Conservation (phyloP, 2,888 invertebrate species). For the Meghimatium bilineatum region DNA sequence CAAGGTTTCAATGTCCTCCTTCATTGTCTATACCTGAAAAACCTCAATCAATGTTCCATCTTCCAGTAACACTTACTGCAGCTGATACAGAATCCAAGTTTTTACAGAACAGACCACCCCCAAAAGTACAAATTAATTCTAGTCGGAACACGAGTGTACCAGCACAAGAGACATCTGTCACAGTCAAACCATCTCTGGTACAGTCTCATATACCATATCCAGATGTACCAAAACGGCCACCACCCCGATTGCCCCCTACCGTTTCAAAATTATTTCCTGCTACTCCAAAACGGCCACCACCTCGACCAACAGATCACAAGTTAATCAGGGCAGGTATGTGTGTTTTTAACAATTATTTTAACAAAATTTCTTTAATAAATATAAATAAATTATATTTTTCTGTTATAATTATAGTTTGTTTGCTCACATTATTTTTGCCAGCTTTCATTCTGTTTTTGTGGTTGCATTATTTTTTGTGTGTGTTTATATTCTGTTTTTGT, state of each 20-base stretch:
- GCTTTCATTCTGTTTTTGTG: no score
- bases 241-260: slow-evolving; percentile 36
- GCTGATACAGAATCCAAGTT: slow-evolving; percentile 9
- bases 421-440: no score
- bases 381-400: no score
- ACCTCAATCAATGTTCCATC: slow-evolving; percentile 59
- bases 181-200: not conserved
- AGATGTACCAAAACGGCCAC: slow-evolving; percentile 26
- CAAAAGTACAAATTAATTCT: slow-evolving; percentile 52
- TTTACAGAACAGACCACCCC: slow-evolving; percentile 64
- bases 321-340: slow-evolving; percentile 52
- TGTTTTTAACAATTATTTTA: no score
- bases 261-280: slow-evolving; percentile 1
- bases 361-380: no score
- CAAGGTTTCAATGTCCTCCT: slow-evolving; percentile 60
- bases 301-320: slow-evolving; percentile 62
- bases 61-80: slow-evolving; percentile 55
- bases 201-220: slow-evolving; percentile 22
- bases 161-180: not conserved
- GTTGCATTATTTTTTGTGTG: no score
- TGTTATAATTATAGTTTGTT: no score
- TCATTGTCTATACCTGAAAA: slow-evolving; percentile 65
- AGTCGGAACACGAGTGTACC: slow-evolving; percentile 11
- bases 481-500: no score
- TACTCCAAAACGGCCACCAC: slow-evolving; percentile 37